Conservation (phyloP, 2,888 invertebrate species). For the Andrena fulva region DNA sequence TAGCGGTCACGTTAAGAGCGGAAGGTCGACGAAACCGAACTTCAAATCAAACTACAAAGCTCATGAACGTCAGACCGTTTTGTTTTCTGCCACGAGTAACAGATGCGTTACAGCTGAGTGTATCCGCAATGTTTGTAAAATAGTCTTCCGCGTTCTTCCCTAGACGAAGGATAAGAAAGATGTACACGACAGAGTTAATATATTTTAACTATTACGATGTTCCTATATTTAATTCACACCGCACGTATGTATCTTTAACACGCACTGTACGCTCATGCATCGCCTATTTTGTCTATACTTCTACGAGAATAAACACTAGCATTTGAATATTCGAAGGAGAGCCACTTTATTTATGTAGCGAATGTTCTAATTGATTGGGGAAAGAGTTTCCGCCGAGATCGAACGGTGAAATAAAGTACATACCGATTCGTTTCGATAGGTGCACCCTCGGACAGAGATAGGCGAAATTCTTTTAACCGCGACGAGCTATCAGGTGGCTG, state of each 20-base stretch:
- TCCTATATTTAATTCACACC: slow-evolving; percentile 44
- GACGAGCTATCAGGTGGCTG: not conserved
- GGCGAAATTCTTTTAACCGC: not conserved
- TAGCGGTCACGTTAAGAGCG: slow-evolving; percentile 5
- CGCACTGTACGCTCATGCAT: slow-evolving; percentile 45
- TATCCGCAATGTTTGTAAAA: not conserved
- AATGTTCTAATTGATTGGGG: not conserved
- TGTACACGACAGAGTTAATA: not conserved
- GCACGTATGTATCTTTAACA: slow-evolving; percentile 50
- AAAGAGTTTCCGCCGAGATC: not conserved
- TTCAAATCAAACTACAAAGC: not conserved
- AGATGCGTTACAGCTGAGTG: not conserved
- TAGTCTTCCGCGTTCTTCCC: not conserved
- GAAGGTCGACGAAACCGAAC: not conserved
- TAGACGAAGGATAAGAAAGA: not conserved
- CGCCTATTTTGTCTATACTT: slow-evolving; percentile 64
- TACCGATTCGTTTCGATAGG: not conserved
- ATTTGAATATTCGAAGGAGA: slow-evolving; percentile 21
- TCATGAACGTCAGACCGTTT: not conserved
- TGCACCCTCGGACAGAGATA: not conserved
- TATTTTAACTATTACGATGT: slow-evolving; percentile 31
- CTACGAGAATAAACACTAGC: slow-evolving; percentile 63
- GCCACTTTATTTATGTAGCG: not conserved
- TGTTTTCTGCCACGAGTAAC: not conserved
- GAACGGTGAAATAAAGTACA: not conserved